Evolutionary conservation across 2,113 vertebrate species (phyloP).

Genomic region (Tricholaema leucomelas): DNA sequence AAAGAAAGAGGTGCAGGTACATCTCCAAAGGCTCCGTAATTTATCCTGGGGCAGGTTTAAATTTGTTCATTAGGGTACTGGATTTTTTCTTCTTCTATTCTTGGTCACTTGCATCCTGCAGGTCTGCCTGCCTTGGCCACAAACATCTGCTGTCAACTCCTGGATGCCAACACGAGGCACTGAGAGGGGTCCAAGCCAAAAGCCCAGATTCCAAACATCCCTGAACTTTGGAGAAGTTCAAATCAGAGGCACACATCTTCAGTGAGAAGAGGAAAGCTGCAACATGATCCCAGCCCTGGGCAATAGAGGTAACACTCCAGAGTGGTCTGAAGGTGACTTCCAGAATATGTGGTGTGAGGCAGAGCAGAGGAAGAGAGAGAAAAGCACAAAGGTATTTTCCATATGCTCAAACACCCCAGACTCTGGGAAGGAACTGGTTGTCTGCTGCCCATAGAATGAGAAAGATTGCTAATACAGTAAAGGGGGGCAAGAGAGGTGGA

Average conservation of each 20-base stretch:
- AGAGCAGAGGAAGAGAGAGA: neutral
- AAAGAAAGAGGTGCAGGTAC: neutral
- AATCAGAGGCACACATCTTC: conserved; percentile 56
- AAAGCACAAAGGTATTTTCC: neutral
- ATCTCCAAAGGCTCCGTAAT: neutral
- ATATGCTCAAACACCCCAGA: neutral
- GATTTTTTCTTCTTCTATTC: neutral
- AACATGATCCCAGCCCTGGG: conserved; percentile 43
- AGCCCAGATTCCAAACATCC: conserved; percentile 61
- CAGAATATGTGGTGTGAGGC: neutral
- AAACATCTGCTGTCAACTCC: conserved; percentile 39
- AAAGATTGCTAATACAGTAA: conserved; percentile 29
- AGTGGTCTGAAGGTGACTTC: conserved; percentile 64
- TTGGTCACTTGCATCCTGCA: neutral
- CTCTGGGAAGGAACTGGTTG: neutral
- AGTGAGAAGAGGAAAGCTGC: conserved; percentile 51
- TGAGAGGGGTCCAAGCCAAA: conserved; percentile 18
- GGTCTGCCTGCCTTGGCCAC: neutral
- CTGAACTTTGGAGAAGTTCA: conserved; percentile 67
- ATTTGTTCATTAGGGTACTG: neutral
- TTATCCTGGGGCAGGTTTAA: neutral
- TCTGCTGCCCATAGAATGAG: neutral
- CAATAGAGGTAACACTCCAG: conserved; percentile 56
- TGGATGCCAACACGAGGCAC: neutral
- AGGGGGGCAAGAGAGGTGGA: neutral